phyloP scores from a whole-genome alignment of 2,888 invertebrate species.

The Dynastes hyllus region DNA sequence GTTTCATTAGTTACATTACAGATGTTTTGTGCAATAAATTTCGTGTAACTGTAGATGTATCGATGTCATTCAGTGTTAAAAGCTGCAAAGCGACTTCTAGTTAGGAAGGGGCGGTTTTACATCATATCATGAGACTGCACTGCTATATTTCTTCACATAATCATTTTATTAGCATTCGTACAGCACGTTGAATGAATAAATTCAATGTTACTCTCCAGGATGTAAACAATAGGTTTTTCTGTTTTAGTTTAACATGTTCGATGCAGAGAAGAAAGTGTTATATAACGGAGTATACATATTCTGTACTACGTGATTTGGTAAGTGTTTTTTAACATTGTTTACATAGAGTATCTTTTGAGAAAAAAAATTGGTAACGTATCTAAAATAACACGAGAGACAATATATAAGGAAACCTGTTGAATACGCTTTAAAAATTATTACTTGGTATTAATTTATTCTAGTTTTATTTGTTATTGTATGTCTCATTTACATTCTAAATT shows the following conservation, averaged over 20 bases:
- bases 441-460: not conserved
- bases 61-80: conserved; percentile 22
- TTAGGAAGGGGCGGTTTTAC: conserved; percentile 34
- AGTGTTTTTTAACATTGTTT: conserved; percentile 55
- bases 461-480: conserved; percentile 11
- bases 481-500: not conserved
- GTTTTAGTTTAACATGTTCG: conserved; percentile 62
- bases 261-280: conserved; percentile 55
- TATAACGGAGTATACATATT: conserved; percentile 62
- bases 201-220: conserved; percentile 10
- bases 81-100: not conserved
- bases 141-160: not conserved
- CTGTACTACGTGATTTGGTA: conserved; percentile 67
- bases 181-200: conserved; percentile 10
- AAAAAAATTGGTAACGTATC: too few species aligned
- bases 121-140: not conserved
- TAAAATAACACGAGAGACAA: too few species aligned
- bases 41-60: conserved; percentile 8
- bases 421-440: too few species aligned
- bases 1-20: conserved; percentile 28
- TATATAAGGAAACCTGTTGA: too few species aligned
- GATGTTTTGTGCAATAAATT: conserved; percentile 24
- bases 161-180: conserved; percentile 26
- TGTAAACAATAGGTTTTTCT: conserved; percentile 51
- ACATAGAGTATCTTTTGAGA: too few species aligned